Base-by-base conservation (phyloP, 1,140 invertebrate species). In the Ptiloglossa arizonensis region DNA sequence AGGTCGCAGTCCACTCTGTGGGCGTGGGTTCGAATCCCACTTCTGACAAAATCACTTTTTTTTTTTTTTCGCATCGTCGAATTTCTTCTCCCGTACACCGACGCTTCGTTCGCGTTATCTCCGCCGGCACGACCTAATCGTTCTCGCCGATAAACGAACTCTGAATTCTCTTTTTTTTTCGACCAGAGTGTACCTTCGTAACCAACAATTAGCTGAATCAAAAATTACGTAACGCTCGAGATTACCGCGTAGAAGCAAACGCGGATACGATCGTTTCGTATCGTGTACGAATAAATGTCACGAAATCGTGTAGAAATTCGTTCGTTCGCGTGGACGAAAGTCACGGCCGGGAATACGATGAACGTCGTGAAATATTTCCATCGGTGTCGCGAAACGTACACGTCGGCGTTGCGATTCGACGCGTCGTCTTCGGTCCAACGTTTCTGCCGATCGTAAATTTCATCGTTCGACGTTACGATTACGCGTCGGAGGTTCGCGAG, bases 21-120 rank as follows among this genome's bases (percentile, higher is more conserved):
- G 95, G 96, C 96, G 96, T 96, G 96, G 96, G 96, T 96, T 96
- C 96, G 95, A 96, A 96, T 96, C 95, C 95, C 95, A 96, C 95
- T 96, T 95, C 95, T 96, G 95, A 96, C 95, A 96, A 91, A 57
- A n/a, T n/a, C n/a, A n/a, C n/a, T n/a, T n/a, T n/a, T n/a, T 62
- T 64, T 91, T 92, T 93, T 92, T 87, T 67, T 74, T 82, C 27
- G 11, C 13, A 0, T 15, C 5, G 1, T 17, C 1, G 3, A 59
- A 19, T 29, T n/a, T 87, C 80, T 35, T 85, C 1, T 19, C 5
- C 17, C 22, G 5, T 3, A 41, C 2, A n/a, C 0, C 4, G 1
- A 72, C 57, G 22, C 5, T 15, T 35, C 9, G 3, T 11, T 6
- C 17, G 0, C 19, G 32, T 19, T 29, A 68, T 15, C 50, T 59